phyloP scores from a whole-genome alignment of 2,797 vertebrate species.

The Tolypeutes matacus region DNA sequence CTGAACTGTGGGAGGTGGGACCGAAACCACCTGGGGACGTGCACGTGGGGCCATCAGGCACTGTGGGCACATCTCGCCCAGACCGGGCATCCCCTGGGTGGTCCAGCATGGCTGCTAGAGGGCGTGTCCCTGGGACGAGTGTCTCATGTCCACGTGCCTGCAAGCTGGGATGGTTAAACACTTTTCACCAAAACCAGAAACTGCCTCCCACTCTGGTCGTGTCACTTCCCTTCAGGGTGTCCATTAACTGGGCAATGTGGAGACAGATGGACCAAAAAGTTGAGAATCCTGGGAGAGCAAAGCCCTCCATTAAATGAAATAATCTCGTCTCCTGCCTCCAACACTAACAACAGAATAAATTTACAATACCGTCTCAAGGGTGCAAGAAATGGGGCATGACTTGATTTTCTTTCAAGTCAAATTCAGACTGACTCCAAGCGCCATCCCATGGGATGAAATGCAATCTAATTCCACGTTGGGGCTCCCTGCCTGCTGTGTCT shows the following conservation, averaged over 20 bases:
- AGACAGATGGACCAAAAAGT: not conserved
- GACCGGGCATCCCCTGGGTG: not conserved
- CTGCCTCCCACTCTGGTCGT: not conserved
- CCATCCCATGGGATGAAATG: constrained; percentile 3
- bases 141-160: accelerated
- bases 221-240: not conserved
- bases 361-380: constrained; percentile 12
- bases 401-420: constrained; percentile 58
- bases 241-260: not conserved
- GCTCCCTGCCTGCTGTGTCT: not conserved
- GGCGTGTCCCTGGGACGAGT: accelerated
- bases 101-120: accelerated
- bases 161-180: not conserved
- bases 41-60: too few relatives aligned
- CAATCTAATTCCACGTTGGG: not conserved
- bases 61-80: accelerated
- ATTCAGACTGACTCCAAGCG: constrained; percentile 22
- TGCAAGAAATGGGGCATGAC: constrained; percentile 40
- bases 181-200: not conserved
- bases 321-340: not conserved
- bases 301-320: not conserved
- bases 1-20: too few relatives aligned
- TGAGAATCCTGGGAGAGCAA: not conserved
- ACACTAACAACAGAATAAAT: not conserved
- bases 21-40: not conserved